Evolutionary conservation across 2,888 invertebrate genomes (phyloP), one percentile per base, ranked within the genome.

Genomic region (Noctuana brunneofusca): DNA sequence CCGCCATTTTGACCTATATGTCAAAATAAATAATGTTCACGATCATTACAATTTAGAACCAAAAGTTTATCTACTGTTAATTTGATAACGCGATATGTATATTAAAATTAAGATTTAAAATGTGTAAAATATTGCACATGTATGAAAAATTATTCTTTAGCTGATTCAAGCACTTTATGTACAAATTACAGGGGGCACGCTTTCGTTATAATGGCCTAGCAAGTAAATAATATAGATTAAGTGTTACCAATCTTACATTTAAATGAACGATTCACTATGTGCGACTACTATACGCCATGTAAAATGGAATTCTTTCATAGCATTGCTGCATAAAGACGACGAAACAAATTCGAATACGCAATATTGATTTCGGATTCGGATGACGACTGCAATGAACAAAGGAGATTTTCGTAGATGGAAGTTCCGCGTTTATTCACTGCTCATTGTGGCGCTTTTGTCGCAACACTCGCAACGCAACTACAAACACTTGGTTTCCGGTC

Each of bases 191-290:
- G 78, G 84, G 88, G 88, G 75, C 89, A 89, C 91, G 89, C 84
- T 83, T 86, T 84, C 82, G 75, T 83, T 70, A 66, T 78, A 73
- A 75, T 79, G 78, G 75, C 91, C 89, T 89, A 88, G 75, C 82
- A 81, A 86, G 82, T 84, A 88, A 86, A 87, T 86, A 89, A 84
- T 86, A 50, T 62, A 60, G 38, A 83, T 69, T 86, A 87, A 86
- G 86, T 89, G 87, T 92, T 92, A 92, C 92, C 92, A 90, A 91
- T 90, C 91, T 92, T 92, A 92, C 92, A 92, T 92, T 63, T 91
- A 87, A 69, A 86, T 84, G 81, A 92, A 92, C 91, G 84, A 85
- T 89, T 92, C 92, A 92, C 92, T 92, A 92, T 90, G 84, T 86
- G 88, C 91, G 90, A 89, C 87, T 90, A 92, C 89, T 89, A 86